Evolutionary conservation across 2,797 vertebrate species (phyloP), one percentile per base, ranked within the genome.

Genomic region (Pseudochromis fuscus): DNA sequence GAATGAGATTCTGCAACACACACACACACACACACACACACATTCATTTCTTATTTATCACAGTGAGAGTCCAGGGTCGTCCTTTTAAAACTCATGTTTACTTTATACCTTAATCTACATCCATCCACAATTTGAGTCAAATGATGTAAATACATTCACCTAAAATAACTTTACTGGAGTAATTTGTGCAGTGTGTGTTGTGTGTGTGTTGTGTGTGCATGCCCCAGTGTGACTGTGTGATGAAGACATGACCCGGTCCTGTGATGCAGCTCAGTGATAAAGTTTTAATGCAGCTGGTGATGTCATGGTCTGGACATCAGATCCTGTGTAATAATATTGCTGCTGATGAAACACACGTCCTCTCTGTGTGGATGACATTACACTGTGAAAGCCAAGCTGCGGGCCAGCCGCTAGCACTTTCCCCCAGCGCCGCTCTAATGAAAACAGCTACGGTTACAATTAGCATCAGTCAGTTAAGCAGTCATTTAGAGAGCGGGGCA

Each of bases 221-320:
- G 4, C n/a, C n/a, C 5, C 3, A 9, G 40, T 48, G 3, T 49
- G 10, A 11, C 3, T 61, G 37, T 2, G 3, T 18, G 21, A n/a
- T 10, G 12, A 64, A 27, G 12, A 5, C 37, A 8, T n/a, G 49
- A 40, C 11, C 8, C 18, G 10, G 16, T 10, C 51, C 24, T 37
- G 37, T 66, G 59, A 72, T 58, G 37, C 15, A 6, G 33, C 4
- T 3, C 35, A 31, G 48, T 37, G 42, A 37, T 82, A 53, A 84
- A 81, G 56, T 72, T 79, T 89, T 82, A 84, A 83, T 77, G 71
- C 46, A 30, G 25, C 56, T 25, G 31, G 24, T 81, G 87, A 80
- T 84, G 80, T 77, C 82, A 66, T 19, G 5, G 9, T 64, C 77
- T 76, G 53, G 42, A 55, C 61, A 48, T 68, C n/a, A 28, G 58